Percentiles rank a stretch among this genome's conserved stretches.
Evolutionary conservation across 2,888 invertebrate species (phyloP).

Genomic region (Pantelozetes paolii): DNA sequence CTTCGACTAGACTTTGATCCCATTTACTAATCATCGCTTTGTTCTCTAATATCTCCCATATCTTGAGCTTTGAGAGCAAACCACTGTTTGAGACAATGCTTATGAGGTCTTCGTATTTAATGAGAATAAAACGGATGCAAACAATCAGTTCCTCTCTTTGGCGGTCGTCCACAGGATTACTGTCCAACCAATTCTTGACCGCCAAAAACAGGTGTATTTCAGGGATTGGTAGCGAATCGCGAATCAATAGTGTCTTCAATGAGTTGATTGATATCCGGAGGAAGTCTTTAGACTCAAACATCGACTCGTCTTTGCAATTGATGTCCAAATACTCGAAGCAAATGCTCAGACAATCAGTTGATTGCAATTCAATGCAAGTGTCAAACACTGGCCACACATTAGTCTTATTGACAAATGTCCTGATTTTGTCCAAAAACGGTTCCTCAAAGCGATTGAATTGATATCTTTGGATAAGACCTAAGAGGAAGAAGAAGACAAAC

Average conservation of each 20-base stretch:
- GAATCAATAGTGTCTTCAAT: conserved; percentile 28
- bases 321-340: conserved; percentile 30
- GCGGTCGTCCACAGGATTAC: neutral
- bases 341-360: neutral
- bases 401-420: neutral
- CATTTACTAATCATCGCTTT: conserved; percentile 20
- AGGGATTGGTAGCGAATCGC: neutral
- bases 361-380: conserved; percentile 1
- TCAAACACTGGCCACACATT: conserved; percentile 35
- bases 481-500: neutral
- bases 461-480: conserved; percentile 34
- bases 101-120: conserved; percentile 34
- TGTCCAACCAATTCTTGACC: neutral
- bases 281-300: neutral
- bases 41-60: neutral
- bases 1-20: neutral
- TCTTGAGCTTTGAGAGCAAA: neutral
- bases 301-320: no score
- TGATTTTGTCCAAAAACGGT: conserved; percentile 19
- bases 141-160: conserved; percentile 5
- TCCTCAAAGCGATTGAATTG: conserved; percentile 34
- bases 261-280: conserved; percentile 20
- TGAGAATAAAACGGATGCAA: conserved; percentile 21
- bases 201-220: conserved; percentile 16
- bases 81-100: conserved; percentile 9